Evolutionary conservation across 2,113 vertebrate species (phyloP), one percentile per base, ranked within the genome.

Genomic region (Pampusana beccarii): DNA sequence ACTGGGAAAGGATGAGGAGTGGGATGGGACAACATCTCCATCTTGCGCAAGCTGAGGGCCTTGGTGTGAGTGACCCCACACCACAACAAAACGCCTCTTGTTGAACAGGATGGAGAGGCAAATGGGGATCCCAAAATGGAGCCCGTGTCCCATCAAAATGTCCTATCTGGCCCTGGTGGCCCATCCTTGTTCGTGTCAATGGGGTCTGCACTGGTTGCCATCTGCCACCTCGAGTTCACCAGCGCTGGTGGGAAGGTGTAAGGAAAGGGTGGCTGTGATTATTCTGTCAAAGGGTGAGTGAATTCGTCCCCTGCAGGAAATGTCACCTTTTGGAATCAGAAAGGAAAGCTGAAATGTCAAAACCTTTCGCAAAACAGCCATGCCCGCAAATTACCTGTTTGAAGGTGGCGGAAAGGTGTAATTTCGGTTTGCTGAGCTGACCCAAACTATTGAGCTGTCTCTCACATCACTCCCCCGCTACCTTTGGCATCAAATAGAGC

Each of bases 261-360:
- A 87, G 57, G 26, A 72, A 42, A 80, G 33, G 31, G 38, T 53
- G 44, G 5, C 33, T 53, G 60, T 66, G 48, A 46, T 50, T 31
- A 26, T 69, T 72, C 66, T 20, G 5, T 65, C 66, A 48, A 31
- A 57, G 54, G 14, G 24, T 16, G 66, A 80, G 9, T 71, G 66
- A 44, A 69, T 75, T 85, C 12, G 25, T 81, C 44, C 58, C 61
- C 66, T 10, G 14, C 0, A 7, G 86, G 51, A 89, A 95, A 91
- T 92, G 78, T 81, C 91, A 80, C 44, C 0, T 1, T 36, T 79
- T 60, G 26, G 61, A 81, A 86, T 33, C 54, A 14, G 53, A 82
- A 73, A 72, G 19, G 54, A 65, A 88, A 91, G 62, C 36, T 66
- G 81, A 95, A 95, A 96, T 95, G 93, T 82, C 92, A 92, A 90